phyloP scores from a whole-genome alignment of 2,888 invertebrate genomes.

The Coleophora flavipennella region DNA sequence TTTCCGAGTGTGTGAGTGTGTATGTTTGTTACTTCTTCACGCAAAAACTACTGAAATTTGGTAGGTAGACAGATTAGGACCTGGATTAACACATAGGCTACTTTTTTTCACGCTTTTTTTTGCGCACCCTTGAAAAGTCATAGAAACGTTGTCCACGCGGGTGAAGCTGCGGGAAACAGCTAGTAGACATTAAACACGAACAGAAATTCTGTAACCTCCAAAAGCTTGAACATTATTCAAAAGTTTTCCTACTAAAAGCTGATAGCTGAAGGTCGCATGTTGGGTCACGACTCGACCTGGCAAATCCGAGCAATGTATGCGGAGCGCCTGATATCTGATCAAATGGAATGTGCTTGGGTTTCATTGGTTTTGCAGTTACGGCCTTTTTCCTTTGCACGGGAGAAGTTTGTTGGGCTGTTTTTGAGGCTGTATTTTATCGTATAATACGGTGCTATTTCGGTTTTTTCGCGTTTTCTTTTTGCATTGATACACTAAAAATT shows the following conservation, averaged over 20 bases:
- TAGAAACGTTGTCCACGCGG: too few relatives aligned
- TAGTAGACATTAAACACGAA: too few relatives aligned
- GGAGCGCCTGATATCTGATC: slow-evolving; percentile 27
- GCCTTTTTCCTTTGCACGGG: slow-evolving; percentile 4
- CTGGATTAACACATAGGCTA: too few relatives aligned
- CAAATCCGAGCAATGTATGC: slow-evolving; percentile 43
- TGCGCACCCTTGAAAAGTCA: too few relatives aligned
- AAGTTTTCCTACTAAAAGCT: slow-evolving; percentile 9
- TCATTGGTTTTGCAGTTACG: slow-evolving; percentile 22
- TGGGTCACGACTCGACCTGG: slow-evolving; percentile 33
- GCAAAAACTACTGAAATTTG: too few relatives aligned
- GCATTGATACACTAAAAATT: too few relatives aligned
- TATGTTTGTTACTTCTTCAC: too few relatives aligned
- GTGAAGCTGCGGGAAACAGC: too few relatives aligned
- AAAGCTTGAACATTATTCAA: slow-evolving; percentile 14
- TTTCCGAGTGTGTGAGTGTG: too few relatives aligned
- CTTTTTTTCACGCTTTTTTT: too few relatives aligned
- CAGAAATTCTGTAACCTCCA: slow-evolving; percentile 14
- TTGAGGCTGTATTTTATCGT: neutral
- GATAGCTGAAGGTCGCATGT: slow-evolving; percentile 27
- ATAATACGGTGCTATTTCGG: neutral
- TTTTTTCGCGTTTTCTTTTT: too few relatives aligned
- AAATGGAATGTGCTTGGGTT: slow-evolving; percentile 24
- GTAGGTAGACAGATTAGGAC: too few relatives aligned
- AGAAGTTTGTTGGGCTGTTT: neutral